phyloP scores from a whole-genome alignment of 2,113 vertebrate species.

The Synodontis membranacea region DNA sequence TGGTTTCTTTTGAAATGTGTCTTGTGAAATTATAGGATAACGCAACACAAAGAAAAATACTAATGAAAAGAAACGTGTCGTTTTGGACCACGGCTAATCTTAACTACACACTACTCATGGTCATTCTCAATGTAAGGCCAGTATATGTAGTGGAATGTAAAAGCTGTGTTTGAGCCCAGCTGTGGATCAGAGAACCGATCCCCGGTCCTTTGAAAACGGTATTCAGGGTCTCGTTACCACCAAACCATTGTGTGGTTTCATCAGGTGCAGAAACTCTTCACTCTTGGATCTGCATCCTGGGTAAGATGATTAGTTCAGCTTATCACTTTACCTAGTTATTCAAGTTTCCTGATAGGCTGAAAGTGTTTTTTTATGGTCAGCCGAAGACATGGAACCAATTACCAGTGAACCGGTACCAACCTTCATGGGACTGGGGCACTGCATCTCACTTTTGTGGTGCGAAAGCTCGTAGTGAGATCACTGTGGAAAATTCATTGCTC shows the following conservation, averaged over 20 bases:
- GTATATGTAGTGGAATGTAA: neutral
- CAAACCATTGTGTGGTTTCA: neutral
- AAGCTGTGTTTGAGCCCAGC: neutral
- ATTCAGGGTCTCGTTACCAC: neutral
- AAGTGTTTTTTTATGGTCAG: neutral
- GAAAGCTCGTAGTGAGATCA: neutral
- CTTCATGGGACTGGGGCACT: neutral
- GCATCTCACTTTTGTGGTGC: neutral
- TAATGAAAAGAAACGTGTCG: no score
- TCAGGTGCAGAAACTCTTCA: neutral
- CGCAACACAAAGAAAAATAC: neutral
- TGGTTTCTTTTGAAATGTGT: conserved; percentile 8
- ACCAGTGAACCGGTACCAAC: no score
- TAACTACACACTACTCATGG: neutral
- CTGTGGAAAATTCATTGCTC: neutral
- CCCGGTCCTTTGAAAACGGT: neutral
- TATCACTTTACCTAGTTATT: neutral
- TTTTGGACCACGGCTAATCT: neutral
- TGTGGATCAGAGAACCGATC: neutral
- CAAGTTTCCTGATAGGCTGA: neutral
- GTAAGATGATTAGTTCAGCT: neutral
- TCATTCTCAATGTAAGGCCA: no score
- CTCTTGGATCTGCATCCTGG: neutral
- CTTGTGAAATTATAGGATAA: neutral
- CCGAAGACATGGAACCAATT: neutral